These are phyloP conservation scores for Drosophila malerkotliana DNA, from an alignment of 1,140 invertebrate genomes.

Conservation along the genomic window DNA sequence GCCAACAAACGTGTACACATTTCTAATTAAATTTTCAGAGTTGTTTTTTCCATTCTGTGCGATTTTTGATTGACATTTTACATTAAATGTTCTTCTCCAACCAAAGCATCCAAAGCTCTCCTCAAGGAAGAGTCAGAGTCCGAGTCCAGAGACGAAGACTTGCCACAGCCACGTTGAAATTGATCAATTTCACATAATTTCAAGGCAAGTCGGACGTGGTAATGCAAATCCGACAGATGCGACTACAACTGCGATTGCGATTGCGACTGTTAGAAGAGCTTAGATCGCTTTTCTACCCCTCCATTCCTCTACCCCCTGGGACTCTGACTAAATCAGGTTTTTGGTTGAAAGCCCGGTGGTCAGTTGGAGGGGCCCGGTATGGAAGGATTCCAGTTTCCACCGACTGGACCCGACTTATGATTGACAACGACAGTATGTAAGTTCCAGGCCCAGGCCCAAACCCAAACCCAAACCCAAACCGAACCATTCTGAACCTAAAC, in stretches of 20 bases:
- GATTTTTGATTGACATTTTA: slow-evolving; percentile 82
- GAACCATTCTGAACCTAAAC: slow-evolving; percentile 34
- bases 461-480: slow-evolving; percentile 1
- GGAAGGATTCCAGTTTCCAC: slow-evolving; percentile 1
- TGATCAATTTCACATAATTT: slow-evolving; percentile 83
- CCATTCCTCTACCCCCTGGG: background rate
- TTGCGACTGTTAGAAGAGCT: slow-evolving; percentile 62
- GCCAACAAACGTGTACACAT: slow-evolving; percentile 43
- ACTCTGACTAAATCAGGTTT: background rate
- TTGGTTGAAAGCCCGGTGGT: background rate
- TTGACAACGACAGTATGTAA: slow-evolving; percentile 71
- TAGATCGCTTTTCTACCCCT: slow-evolving; percentile 33
- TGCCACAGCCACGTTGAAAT: slow-evolving; percentile 69
- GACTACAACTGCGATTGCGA: slow-evolving; percentile 38
- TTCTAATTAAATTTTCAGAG: slow-evolving; percentile 80
- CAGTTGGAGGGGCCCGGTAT: background rate
- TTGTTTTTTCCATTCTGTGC: slow-evolving; percentile 62
- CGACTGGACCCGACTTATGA: slow-evolving; percentile 54
- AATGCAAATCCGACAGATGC: slow-evolving; percentile 82
- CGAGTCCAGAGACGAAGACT: background rate
- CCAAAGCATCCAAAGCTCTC: slow-evolving; percentile 6
- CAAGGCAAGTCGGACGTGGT: slow-evolving; percentile 77
- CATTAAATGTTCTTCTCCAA: slow-evolving; percentile 63
- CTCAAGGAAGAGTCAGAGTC: background rate
- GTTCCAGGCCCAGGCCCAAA: slow-evolving; percentile 7